A percentile compares a stretch with the other conserved stretches of the same genome.
Evolutionary conservation across 2,113 vertebrate species (phyloP).

Genomic region (Elaphurus davidianus): DNA sequence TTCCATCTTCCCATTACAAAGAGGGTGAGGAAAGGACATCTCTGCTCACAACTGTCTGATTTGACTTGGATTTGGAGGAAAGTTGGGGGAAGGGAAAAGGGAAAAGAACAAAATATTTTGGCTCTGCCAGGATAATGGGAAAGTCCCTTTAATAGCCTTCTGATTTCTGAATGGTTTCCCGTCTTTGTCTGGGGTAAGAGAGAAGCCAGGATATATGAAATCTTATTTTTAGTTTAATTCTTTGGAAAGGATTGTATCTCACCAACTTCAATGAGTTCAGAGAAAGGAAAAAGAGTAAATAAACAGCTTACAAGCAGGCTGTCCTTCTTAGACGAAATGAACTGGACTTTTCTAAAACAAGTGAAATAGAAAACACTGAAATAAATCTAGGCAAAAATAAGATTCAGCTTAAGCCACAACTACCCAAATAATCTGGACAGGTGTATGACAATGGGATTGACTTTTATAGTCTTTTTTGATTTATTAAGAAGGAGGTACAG

Average conservation of each 20-base stretch:
- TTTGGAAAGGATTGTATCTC: slow-evolving; percentile 37
- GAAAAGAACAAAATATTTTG: slow-evolving; percentile 36
- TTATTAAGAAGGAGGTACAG: neutral
- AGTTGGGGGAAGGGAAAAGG: neutral
- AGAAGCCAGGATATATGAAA: slow-evolving; percentile 21
- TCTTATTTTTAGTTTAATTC: slow-evolving; percentile 42
- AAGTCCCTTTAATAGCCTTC: slow-evolving; percentile 29
- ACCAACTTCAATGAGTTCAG: slow-evolving; percentile 38
- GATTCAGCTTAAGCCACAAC: neutral
- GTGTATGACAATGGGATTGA: neutral
- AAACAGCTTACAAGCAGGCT: neutral
- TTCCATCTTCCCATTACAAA: slow-evolving; percentile 56
- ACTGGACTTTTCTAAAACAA: neutral
- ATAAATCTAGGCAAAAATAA: neutral
- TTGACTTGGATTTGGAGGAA: slow-evolving; percentile 44
- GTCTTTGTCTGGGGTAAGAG: neutral
- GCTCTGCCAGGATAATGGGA: slow-evolving; percentile 17
- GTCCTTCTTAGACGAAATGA: neutral
- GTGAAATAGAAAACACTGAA: neutral
- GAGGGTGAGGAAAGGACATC: neutral
- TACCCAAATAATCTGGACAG: neutral
- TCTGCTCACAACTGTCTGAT: slow-evolving; percentile 45
- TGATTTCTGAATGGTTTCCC: slow-evolving; percentile 9
- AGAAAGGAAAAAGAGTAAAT: slow-evolving; percentile 13
- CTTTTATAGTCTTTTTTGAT: neutral